phyloP scores from a whole-genome alignment of 2,797 vertebrate species.

The Poecilia gillii region DNA sequence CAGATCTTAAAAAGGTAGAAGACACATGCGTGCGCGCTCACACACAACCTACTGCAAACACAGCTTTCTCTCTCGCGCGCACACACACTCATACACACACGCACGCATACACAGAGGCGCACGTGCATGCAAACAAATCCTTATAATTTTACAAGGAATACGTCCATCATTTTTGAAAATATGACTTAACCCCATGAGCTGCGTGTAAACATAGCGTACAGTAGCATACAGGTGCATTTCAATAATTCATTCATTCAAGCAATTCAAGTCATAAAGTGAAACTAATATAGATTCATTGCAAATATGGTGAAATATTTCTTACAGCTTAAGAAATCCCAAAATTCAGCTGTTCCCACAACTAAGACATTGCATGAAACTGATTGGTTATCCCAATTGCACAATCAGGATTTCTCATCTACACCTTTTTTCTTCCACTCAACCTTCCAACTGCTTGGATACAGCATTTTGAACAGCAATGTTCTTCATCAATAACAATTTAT shows the following conservation, averaged over 20 bases:
- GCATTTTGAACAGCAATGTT: not conserved
- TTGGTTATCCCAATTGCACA: not conserved
- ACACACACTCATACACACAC: constrained; percentile 40
- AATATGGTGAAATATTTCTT: not conserved
- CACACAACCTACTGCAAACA: constrained; percentile 42
- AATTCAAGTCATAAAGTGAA: not conserved
- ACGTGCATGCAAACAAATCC: constrained; percentile 74
- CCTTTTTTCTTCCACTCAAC: constrained; percentile 1
- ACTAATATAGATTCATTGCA: not conserved
- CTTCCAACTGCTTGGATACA: not conserved
- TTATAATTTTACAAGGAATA: constrained; percentile 68
- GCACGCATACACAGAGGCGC: constrained; percentile 48
- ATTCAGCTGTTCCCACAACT: not conserved
- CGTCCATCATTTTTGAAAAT: constrained; percentile 68
- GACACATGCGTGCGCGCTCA: constrained; percentile 47
- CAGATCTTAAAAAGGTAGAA: constrained; percentile 72
- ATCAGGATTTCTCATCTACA: not conserved
- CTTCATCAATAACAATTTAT: not conserved
- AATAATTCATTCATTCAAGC: not conserved
- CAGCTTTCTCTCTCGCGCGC: constrained; percentile 30
- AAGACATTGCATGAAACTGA: not conserved
- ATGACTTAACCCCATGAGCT: constrained; percentile 76
- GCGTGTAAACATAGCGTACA: constrained; percentile 77
- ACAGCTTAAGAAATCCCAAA: not conserved
- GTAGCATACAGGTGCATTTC: constrained; percentile 54